phyloP scores from a whole-genome alignment of 2,888 invertebrate genomes.

The Lutraria lutraria region DNA sequence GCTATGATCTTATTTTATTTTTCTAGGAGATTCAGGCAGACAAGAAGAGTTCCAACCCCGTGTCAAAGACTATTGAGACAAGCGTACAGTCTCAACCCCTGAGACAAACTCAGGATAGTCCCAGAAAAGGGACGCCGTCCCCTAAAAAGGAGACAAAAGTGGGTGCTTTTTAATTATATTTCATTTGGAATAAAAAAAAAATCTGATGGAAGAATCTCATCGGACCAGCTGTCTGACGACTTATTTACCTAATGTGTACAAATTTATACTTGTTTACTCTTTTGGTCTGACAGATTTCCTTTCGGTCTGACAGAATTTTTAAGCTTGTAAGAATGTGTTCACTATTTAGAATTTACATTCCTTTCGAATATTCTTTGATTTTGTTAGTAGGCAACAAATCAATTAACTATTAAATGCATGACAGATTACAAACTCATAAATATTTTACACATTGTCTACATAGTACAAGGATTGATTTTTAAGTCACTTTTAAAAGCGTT shows the following conservation, averaged over 20 bases:
- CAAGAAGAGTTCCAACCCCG: constrained; percentile 73
- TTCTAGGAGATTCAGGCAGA: constrained; percentile 84
- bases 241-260: neutral
- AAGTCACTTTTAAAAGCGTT: neutral
- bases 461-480: neutral
- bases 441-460: constrained; percentile 2
- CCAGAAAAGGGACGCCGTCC: constrained; percentile 67
- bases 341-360: neutral
- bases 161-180: constrained; percentile 3
- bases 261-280: too few relatives aligned
- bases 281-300: too few relatives aligned
- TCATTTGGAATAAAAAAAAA: too few relatives aligned
- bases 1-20: neutral
- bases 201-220: too few relatives aligned
- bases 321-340: neutral
- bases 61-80: constrained; percentile 49
- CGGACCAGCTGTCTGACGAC: neutral
- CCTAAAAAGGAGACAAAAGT: constrained; percentile 78
- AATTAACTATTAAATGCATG: neutral
- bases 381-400: neutral
- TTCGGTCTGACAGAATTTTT: too few relatives aligned
- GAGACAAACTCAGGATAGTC: constrained; percentile 61
- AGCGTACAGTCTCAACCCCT: constrained; percentile 37
- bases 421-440: neutral
- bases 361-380: neutral